Evolutionary conservation across 2,113 vertebrate genomes (phyloP), one percentile per base, ranked within the genome.

Genomic region (Zingel zingel): DNA sequence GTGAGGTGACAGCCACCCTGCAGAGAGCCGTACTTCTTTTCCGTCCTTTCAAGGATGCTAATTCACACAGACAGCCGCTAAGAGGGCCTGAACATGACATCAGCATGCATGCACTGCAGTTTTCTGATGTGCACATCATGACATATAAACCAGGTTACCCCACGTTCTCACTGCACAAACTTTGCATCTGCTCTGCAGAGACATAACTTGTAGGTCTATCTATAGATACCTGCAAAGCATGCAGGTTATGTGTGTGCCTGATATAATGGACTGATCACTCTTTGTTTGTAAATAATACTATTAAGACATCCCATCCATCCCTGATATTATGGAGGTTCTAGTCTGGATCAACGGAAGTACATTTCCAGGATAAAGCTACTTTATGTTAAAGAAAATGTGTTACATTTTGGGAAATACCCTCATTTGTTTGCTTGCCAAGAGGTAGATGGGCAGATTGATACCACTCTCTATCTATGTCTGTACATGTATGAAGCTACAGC

Each of bases 1-100:
- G 70, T 53, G 72, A 85, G 83, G 89, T 84, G 86, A 87, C 92
- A 90, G 79, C 71, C 79, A 50, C 50, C 58, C 80, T 25, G 68
- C 79, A n/a, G 86, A 82, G 74, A 82, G 85, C 59, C 61, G 15
- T 43, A 27, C 13, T 39, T 67, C 62, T 71, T 67, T 64, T 82
- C 67, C 84, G 71, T 47, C 51, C 48, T 53, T 43, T 30, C 39
- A 25, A 77, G 53, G 69, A 87, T 74, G 82, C 67, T 85, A 81
- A 90, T 87, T 71, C 56, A 74, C 76, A 65, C 39, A 86, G 67
- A 66, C 21, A 47, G 50, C 30, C 48, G 79, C 61, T 76, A 39
- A 84, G 57, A 61, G 66, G 57, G 21, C 36, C 62, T 13, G 45
- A 87, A 64, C 78, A 19, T 77, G 68, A 74, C 82, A 64, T 23